Evolutionary conservation across 2,888 invertebrate species (phyloP), one percentile per base, ranked within the genome.

Genomic region (Orthonychiurus folsomi): DNA sequence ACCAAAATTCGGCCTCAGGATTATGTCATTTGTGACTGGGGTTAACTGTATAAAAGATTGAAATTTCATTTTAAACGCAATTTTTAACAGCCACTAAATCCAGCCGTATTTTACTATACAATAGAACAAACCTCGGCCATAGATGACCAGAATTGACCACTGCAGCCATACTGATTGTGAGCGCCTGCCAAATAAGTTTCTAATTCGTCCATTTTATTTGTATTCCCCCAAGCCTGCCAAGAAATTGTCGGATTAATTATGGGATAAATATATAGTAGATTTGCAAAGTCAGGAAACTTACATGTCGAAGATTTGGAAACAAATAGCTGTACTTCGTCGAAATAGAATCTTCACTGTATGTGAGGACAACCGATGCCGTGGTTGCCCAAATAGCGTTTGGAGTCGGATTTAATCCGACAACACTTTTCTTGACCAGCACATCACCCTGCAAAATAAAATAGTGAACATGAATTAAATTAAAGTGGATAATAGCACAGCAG

Each of bases 151-250:
- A 64, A 66, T n/a, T 57, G n/a, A 2, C 69, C 66, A 50, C 58
- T 61, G 23, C 61, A 62, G 26, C 66, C 67, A 52, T 65, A 21
- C 9, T 15, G 3, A 9, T 23, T 5, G 3, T 20, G 3, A 20
- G 56, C 23, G 3, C 27, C 27, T 5, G 3, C 24, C 9, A 86
- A 76, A 74, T 82, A 83, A 0, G 71, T 74, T 70, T 82, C 82
- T 55, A 86, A 76, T 47, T 78, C 79, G 0, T 76, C 69, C 66
- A 82, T 76, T 21, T 77, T 79, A 66, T 82, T 81, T 3, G 82
- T 83, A 74, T 87, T 81, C 1, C 84, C 86, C 87, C 87, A 87
- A 67, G 68, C 70, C 72, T 73, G 15, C 15, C n/a, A n/a, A 37
- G 37, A 37, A 37, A 9, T 37, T 37, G 5, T 37, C 37, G 15